Conservation (phyloP, 2,797 vertebrate species). For the Apogon hyalosoma region DNA sequence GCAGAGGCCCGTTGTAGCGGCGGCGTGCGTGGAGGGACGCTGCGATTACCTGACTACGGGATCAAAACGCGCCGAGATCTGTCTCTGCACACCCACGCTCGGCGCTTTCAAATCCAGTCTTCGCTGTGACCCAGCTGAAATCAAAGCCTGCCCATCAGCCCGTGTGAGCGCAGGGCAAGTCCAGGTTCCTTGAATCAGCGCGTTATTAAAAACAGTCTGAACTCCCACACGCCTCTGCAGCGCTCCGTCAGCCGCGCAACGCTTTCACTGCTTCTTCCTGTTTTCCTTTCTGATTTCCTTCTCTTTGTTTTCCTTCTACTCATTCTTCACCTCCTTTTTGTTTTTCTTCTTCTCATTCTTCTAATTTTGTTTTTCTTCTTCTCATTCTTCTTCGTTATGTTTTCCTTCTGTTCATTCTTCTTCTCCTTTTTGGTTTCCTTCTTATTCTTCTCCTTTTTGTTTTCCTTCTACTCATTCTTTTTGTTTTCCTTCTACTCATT, state of each 20-base stretch:
- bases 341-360: neutral
- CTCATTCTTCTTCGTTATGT: too few species aligned
- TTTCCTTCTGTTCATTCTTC: too few species aligned
- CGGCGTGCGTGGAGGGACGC: slow-evolving; percentile 5
- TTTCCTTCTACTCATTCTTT: too few species aligned
- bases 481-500: too few species aligned
- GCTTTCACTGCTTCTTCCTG: neutral
- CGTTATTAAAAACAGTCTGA: slow-evolving; percentile 57
- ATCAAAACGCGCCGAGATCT: slow-evolving; percentile 8
- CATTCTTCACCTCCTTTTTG: neutral
- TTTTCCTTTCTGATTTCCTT: neutral
- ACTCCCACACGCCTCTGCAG: slow-evolving; percentile 34
- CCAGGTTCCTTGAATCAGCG: slow-evolving; percentile 63
- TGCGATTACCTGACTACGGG: slow-evolving; percentile 36
- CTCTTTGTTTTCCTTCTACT: neutral
- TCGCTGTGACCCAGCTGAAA: slow-evolving; percentile 35
- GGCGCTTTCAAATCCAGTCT: slow-evolving; percentile 38
- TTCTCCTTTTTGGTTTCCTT: too few species aligned
- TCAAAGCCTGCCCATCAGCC: slow-evolving; percentile 54
- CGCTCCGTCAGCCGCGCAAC: too few species aligned
- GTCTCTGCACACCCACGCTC: neutral
- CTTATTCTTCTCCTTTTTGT: too few species aligned
- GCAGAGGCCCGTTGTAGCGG: slow-evolving; percentile 20
- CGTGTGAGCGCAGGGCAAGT: slow-evolving; percentile 46
- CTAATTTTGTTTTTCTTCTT: too few species aligned